Evolutionary conservation across 2,797 vertebrate genomes (phyloP).

Genomic region (Hemibagrus guttatus): DNA sequence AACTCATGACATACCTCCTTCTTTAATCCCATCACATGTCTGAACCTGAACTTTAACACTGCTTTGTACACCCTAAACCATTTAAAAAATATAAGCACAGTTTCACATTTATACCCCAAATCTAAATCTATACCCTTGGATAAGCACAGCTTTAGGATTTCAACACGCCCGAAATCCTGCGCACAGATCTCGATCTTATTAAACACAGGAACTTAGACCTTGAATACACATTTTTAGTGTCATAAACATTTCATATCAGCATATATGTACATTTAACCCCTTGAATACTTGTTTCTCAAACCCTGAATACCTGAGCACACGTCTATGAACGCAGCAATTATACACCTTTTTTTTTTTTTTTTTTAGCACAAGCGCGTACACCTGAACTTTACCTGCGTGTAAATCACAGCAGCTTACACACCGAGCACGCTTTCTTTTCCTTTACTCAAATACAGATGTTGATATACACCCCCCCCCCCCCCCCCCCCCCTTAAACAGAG

Average conservation of each 20-base stretch:
- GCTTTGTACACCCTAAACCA: not conserved
- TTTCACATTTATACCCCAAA: too few relatives aligned
- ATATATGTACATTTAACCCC: not conserved
- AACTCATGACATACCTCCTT: not conserved
- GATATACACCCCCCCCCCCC: too few relatives aligned
- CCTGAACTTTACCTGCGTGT: not conserved
- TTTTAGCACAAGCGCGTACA: not conserved
- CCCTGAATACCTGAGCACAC: not conserved
- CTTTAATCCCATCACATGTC: not conserved
- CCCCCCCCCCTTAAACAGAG: not conserved
- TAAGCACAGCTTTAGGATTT: too few relatives aligned
- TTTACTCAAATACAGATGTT: conserved; percentile 4
- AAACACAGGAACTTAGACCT: not conserved
- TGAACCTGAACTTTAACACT: not conserved
- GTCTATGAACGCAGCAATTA: not conserved
- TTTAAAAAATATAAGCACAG: not conserved
- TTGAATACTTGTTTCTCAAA: not conserved
- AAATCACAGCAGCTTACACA: not conserved
- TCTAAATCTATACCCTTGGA: too few relatives aligned
- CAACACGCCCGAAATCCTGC: not conserved
- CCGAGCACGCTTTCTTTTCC: not conserved
- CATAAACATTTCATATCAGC: not conserved
- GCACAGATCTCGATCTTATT: not conserved
- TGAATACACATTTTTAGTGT: not conserved
- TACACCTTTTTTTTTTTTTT: not conserved